Evolutionary conservation across 2,113 vertebrate genomes (phyloP).

Genomic region (Glareola pratincola): DNA sequence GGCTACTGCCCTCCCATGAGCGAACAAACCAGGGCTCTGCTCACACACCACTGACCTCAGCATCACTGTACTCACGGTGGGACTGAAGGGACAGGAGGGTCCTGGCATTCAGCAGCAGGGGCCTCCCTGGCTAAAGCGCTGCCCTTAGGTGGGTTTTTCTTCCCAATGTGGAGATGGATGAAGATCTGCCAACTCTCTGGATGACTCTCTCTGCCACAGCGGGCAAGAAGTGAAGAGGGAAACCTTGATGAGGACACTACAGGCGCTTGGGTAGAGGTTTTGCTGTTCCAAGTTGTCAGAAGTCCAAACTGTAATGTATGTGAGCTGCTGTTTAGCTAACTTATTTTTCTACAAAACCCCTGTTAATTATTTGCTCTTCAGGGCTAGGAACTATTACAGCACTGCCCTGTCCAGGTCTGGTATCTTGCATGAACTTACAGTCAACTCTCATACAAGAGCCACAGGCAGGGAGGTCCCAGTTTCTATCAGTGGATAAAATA

Average conservation of each 20-base stretch:
- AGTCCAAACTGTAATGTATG: neutral
- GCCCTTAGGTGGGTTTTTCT: neutral
- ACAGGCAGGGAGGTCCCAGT: neutral
- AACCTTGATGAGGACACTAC: neutral
- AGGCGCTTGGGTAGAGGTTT: neutral
- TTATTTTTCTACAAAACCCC: neutral
- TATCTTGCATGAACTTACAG: neutral
- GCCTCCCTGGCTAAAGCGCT: too few relatives aligned
- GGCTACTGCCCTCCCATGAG: neutral
- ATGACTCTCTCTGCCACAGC: neutral
- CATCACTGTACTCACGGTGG: fast-evolving
- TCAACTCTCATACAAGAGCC: neutral
- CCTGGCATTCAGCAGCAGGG: neutral
- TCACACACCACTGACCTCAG: fast-evolving
- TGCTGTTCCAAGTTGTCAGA: neutral
- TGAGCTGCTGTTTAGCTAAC: neutral
- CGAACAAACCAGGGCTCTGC: fast-evolving
- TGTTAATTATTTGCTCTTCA: neutral
- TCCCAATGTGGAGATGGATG: neutral
- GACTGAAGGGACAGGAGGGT: neutral
- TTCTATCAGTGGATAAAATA: neutral
- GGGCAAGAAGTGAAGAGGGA: neutral
- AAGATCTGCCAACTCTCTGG: neutral
- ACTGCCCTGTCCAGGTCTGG: neutral
- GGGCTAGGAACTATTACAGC: neutral